Evolutionary conservation across 2,888 invertebrate genomes (phyloP).

Genomic region (Synanthedon tipuliformis): DNA sequence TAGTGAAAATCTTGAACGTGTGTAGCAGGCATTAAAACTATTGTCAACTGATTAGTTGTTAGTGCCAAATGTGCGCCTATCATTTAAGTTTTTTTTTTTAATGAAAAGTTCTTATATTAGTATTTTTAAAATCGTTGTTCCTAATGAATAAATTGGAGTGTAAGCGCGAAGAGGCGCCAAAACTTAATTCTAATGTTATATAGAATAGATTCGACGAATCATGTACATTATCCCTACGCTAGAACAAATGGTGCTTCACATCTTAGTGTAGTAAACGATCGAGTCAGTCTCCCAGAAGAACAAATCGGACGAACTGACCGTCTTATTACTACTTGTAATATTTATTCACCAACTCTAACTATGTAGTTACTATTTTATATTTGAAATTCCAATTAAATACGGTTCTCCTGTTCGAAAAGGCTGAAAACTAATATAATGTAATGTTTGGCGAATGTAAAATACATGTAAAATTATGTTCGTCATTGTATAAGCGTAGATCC

Average conservation of each 20-base stretch:
- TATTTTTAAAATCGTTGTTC: conserved; percentile 66
- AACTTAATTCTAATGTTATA: conserved; percentile 54
- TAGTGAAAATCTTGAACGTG: not conserved
- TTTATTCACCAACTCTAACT: conserved; percentile 60
- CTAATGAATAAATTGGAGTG: conserved; percentile 58
- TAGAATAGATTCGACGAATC: conserved; percentile 59
- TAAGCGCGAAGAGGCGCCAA: conserved; percentile 46
- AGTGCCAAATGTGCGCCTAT: conserved; percentile 62
- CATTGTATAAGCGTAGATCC: conserved; percentile 24
- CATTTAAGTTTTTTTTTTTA: conserved; percentile 52
- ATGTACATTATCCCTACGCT: conserved; percentile 70
- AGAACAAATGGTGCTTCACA: conserved; percentile 70
- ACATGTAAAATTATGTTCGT: conserved; percentile 37
- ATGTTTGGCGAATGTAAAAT: conserved; percentile 48
- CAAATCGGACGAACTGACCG: conserved; percentile 12
- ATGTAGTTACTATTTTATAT: conserved; percentile 57
- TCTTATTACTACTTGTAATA: conserved; percentile 33
- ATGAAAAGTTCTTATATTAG: conserved; percentile 43
- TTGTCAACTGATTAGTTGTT: conserved; percentile 38
- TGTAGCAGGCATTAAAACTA: conserved; percentile 7
- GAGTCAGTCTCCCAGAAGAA: not conserved
- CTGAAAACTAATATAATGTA: conserved; percentile 55
- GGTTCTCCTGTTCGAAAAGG: conserved; percentile 69
- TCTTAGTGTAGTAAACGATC: conserved; percentile 38
- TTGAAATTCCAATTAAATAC: conserved; percentile 54